Evolutionary conservation across 1,140 invertebrate genomes (phyloP), one percentile per base, ranked within the genome.

Genomic region (Lepidotrigona ventralis): DNA sequence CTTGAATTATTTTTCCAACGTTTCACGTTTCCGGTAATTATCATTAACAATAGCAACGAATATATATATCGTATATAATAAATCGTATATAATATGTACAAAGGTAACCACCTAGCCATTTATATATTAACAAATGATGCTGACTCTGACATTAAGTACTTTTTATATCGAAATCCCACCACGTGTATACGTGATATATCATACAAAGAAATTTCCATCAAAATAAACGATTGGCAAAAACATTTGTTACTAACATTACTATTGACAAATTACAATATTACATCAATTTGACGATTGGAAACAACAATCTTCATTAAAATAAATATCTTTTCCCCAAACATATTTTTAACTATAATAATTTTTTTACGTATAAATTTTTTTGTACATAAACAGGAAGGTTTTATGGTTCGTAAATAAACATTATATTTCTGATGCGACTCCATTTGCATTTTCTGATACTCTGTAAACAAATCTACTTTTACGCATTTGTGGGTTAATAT

Each of bases 131-230:
- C 54, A 80, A 72, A 23, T 60, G 46, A 66, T 64, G 33, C 8
- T 53, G 64, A 79, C 39, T 53, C 9, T 66, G 19, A 64, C 53
- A n/a, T 79, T 88, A 88, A 88, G 85, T 88, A 88, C 86, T 69
- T 71, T 73, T n/a, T 39, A 63, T 79, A 46, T 46, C 33, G 14
- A 23, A 69, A 69, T 60, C 19, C 8, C 54, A 77, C 5, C 5
- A 76, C 46, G 21, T 39, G 17, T 54, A 21, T n/a, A 71, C 6
- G 6, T 46, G 8, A 8, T 46, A 46, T 21, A 2, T 19, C 19
- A 26, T 12, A 26, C 39, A 39, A 64, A 2, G 56, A 79, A 63
- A 2, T 51, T 46, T 23, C 14, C 23, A n/a, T 56, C 2, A 79
- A 79, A 79, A 15, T 69, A 73, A 64, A 8, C n/a, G 19, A 77